Evolutionary conservation across 2,888 invertebrate species (phyloP).

Genomic region (Eristalinus aeneus): DNA sequence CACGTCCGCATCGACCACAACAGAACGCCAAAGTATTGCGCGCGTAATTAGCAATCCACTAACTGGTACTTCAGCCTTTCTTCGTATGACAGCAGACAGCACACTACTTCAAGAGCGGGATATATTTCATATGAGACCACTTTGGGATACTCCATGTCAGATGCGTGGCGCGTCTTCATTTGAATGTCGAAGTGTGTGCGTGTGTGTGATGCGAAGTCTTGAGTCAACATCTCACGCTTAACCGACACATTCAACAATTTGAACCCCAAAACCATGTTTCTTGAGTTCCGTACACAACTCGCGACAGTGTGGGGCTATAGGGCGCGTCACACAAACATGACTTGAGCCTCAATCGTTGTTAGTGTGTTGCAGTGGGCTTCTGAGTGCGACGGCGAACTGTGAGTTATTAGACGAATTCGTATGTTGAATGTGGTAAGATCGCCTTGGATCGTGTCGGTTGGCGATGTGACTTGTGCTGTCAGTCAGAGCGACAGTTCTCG

Average conservation of each 20-base stretch:
- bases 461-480: slow-evolving; percentile 73
- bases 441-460: slow-evolving; percentile 57
- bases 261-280: slow-evolving; percentile 48
- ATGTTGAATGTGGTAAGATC: slow-evolving; percentile 30
- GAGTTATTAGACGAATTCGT: slow-evolving; percentile 59
- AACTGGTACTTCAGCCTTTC: slow-evolving; percentile 69
- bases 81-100: slow-evolving; percentile 61
- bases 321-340: slow-evolving; percentile 15
- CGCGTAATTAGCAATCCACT: slow-evolving; percentile 68
- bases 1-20: slow-evolving; percentile 24
- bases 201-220: slow-evolving; percentile 31
- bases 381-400: slow-evolving; percentile 47
- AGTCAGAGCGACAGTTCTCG: slow-evolving; percentile 74
- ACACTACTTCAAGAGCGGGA: slow-evolving; percentile 8
- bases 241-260: slow-evolving; percentile 29
- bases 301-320: slow-evolving; percentile 20
- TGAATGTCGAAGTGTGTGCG: slow-evolving; percentile 8
- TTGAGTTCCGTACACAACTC: slow-evolving; percentile 27
- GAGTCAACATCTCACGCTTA: slow-evolving; percentile 50
- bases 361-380: slow-evolving; percentile 30
- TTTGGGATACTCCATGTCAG: slow-evolving; percentile 12
- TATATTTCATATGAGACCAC: slow-evolving; percentile 36
- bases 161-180: slow-evolving; percentile 36
- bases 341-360: slow-evolving; percentile 25
- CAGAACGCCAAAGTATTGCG: slow-evolving; percentile 65